These are phyloP conservation scores for Belgica antarctica DNA, from an alignment of 2,888 invertebrate genomes.

Conservation along the genomic window DNA sequence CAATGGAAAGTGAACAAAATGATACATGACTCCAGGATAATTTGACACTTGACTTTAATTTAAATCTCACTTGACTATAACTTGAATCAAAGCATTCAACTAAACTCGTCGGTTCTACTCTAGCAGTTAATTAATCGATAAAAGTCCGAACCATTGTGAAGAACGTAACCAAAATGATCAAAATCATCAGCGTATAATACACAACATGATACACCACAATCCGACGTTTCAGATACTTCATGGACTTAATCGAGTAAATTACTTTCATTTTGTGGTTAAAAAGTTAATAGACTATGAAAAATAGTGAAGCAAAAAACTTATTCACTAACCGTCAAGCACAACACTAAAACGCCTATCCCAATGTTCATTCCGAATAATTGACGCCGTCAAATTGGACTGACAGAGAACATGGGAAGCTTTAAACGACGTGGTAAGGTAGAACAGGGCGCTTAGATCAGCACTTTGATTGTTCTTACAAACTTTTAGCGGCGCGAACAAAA, in stretches of 20 bases:
- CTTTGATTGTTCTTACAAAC: background rate
- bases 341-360: slow-evolving; percentile 41
- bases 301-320: slow-evolving; percentile 1
- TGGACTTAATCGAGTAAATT: slow-evolving; percentile 36
- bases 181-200: slow-evolving; percentile 37
- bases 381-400: background rate
- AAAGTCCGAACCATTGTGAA: slow-evolving; percentile 41
- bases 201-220: slow-evolving; percentile 31
- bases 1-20: background rate
- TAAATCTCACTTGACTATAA: background rate
- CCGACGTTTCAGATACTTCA: slow-evolving; percentile 30
- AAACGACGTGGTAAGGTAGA: background rate
- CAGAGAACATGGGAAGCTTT: slow-evolving; percentile 7
- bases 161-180: slow-evolving; percentile 37
- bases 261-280: slow-evolving; percentile 34
- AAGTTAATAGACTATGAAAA: slow-evolving; percentile 20
- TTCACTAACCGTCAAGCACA: slow-evolving; percentile 38
- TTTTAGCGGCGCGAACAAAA: background rate
- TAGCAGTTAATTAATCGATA: background rate
- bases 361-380: slow-evolving; percentile 12
- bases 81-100: too few relatives aligned
- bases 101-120: too few relatives aligned
- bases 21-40: background rate
- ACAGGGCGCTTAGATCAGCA: background rate
- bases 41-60: background rate